Percentiles rank a stretch among this genome's conserved stretches.
phyloP scores from a whole-genome alignment of 30 jellyfish, hydroid and myxozoan species.

The Hydractinia symbiolongicarpus region DNA sequence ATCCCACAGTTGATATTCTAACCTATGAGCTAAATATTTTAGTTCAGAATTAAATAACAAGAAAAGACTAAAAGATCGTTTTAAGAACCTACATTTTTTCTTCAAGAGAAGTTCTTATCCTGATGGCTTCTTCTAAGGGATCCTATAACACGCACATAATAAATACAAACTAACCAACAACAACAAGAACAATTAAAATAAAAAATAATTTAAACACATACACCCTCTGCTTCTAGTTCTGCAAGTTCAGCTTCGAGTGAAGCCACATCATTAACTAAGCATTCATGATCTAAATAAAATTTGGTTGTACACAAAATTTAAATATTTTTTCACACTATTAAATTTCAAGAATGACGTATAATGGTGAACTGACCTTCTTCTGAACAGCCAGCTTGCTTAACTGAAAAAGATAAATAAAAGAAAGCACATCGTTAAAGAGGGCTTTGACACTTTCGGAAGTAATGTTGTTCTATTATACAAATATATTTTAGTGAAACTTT shows the following conservation, averaged over 20 bases:
- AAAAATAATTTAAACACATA: slow-evolving; percentile 8
- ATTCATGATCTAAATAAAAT: slow-evolving; percentile 34
- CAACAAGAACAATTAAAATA: background rate
- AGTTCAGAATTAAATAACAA: too few relatives aligned
- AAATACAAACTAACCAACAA: background rate
- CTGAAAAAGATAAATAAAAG: background rate
- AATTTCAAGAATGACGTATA: background rate
- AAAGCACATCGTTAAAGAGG: background rate
- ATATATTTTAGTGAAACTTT: background rate
- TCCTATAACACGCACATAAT: slow-evolving; percentile 16
- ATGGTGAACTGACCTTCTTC: slow-evolving; percentile 19
- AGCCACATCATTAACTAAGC: slow-evolving; percentile 38
- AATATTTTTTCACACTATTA: background rate
- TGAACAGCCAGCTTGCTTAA: slow-evolving; percentile 29
- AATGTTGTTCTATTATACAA: background rate
- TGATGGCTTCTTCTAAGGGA: slow-evolving; percentile 24
- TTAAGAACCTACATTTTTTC: slow-evolving; percentile 19
- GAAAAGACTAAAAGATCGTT: too few relatives aligned
- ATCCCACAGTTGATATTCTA: too few relatives aligned
- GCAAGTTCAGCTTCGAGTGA: slow-evolving; percentile 39
- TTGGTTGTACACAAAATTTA: background rate
- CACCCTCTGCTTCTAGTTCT: slow-evolving; percentile 71
- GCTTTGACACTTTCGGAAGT: background rate
- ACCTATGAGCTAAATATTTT: too few relatives aligned
- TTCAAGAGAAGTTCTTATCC: slow-evolving; percentile 6